Conservation (phyloP, 1,140 invertebrate species). For the Solen grandis region DNA sequence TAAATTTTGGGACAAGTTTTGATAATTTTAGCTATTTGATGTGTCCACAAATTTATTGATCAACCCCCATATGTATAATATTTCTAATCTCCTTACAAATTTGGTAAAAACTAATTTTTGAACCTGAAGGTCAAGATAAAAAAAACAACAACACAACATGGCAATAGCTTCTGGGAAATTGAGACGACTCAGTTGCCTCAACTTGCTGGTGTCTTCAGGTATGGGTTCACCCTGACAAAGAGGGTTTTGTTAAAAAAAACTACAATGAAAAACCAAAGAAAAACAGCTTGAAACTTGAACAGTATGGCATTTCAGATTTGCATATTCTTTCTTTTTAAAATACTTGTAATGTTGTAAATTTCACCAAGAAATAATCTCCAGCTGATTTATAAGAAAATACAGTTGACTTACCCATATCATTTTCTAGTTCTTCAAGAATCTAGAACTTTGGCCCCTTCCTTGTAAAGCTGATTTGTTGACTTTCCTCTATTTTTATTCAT, state of each 20-base stretch:
- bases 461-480: slow-evolving; percentile 32
- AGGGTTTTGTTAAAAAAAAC: background rate
- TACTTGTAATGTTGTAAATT: slow-evolving; percentile 7
- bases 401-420: slow-evolving; percentile 59
- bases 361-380: background rate
- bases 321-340: background rate
- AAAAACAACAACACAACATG: no score
- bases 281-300: background rate
- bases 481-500: slow-evolving; percentile 61
- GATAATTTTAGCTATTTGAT: no score
- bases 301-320: background rate
- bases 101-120: no score
- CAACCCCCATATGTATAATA: no score
- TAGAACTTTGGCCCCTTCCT: slow-evolving; percentile 39
- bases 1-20: no score
- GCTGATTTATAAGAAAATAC: background rate
- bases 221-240: no score
- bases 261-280: background rate
- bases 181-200: no score
- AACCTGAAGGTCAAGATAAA: no score
- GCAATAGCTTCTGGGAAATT: no score
- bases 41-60: no score
- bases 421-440: slow-evolving; percentile 61
- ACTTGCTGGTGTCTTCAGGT: no score
- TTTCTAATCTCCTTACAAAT: no score